A percentile compares a stretch with the other conserved stretches of the same genome.
These are phyloP conservation scores for Petrocephalus microphthalmus DNA, from an alignment of 2,113 vertebrate genomes.

Conservation along the genomic window DNA sequence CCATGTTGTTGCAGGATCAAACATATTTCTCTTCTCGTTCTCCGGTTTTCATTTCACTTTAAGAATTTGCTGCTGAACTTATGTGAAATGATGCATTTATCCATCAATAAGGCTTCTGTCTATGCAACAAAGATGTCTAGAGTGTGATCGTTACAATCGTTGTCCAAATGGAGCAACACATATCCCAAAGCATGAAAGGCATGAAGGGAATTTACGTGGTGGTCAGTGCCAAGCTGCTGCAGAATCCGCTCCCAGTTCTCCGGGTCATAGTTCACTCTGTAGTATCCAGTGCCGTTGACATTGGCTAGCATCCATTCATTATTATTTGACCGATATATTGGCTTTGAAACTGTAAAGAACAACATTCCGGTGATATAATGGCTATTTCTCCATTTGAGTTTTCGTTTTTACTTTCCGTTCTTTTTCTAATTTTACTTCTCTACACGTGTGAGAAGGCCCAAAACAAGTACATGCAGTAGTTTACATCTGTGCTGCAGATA, in stretches of 20 bases:
- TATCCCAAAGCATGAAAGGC: background rate
- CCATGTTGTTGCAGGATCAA: background rate
- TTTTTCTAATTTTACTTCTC: background rate
- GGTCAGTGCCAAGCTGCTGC: constrained; percentile 41
- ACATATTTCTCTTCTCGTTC: background rate
- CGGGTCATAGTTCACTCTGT: constrained; percentile 80
- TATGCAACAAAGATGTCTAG: background rate
- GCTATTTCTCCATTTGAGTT: background rate
- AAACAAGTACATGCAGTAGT: background rate
- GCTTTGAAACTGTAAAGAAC: constrained; percentile 31
- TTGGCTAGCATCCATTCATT: constrained; percentile 77
- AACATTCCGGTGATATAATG: background rate
- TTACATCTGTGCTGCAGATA: background rate
- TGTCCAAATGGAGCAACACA: background rate
- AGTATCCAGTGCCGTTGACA: constrained; percentile 71
- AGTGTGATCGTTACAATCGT: background rate
- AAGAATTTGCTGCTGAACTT: constrained; percentile 56
- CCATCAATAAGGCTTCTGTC: background rate
- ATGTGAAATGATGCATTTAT: background rate
- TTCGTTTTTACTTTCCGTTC: background rate
- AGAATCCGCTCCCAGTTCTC: constrained; percentile 76
- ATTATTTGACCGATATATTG: background rate
- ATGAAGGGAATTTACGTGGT: constrained; percentile 48
- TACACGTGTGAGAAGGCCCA: background rate
- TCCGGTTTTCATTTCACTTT: background rate